Evolutionary conservation across 1,140 invertebrate genomes (phyloP), one percentile per base, ranked within the genome.

Genomic region (Listronotus oregonensis): DNA sequence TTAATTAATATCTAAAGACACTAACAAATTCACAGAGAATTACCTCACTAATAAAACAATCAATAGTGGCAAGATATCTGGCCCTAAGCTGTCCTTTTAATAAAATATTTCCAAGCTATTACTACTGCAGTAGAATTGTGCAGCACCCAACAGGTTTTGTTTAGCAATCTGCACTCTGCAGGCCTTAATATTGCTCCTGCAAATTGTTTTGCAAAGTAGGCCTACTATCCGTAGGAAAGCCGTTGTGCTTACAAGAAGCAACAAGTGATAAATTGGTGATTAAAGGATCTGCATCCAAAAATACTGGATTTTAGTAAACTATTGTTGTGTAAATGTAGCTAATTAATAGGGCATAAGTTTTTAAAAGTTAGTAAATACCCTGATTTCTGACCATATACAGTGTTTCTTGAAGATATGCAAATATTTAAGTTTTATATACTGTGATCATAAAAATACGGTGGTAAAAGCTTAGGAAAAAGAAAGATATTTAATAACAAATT

Each of bases 141-240:
- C 56, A 59, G 43, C 44, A 59, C 47, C 56, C 56, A 59, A 59
- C 56, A 59, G 56, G 56, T 59, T 59, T 59, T 59, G 47, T 59
- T 59, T 59, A 59, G 40, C 56, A 46, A 56, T 56, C 54, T 27
- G 54, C 54, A 59, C 43, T 59, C 56, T 11, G 56, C 56, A 47
- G 40, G 44, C 43, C 56, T 46, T 59, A 59, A 59, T 59, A 59
- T 47, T 49, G 56, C 56, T 59, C 44, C 56, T 59, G 56, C 56
- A 59, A 59, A 59, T 47, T 59, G 56, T 59, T 59, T 49, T 40
- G 43, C 34, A 1, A 21, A 14, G 43, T 21, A 31, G 40, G 15
- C 56, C 56, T 59, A 47, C 44, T 43, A 57, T 57, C 17, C 14
- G 7, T 7, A 18, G n/a, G 1, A 14, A 44, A 12, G n/a, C 17